Base-by-base conservation (phyloP, 2,888 invertebrate genomes). In the Marasmarcha lunaedactyla region DNA sequence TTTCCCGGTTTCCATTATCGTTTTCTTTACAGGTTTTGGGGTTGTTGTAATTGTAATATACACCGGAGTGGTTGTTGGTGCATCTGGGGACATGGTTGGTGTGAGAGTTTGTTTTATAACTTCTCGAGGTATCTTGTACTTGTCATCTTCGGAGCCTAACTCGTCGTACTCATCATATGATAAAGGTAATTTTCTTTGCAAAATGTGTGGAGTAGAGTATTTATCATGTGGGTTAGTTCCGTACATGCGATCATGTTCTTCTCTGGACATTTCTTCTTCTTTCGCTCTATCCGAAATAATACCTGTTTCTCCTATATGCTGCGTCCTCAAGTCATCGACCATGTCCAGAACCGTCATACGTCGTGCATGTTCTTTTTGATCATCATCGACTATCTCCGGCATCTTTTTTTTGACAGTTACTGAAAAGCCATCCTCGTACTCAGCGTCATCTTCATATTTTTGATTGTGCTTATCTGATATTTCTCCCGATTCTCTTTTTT, bases 241-340 rank as follows among this genome's bases (percentile, higher is more conserved):
- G 14, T 43, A 46, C 35, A 52, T 42, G 44, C 63, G 61, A 44
- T 70, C 69, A 4, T 54, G 57, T 43, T 73, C 65, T 49, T 79
- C 71, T 52, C 63, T 56, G n/a, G 57, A 56, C 38, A 71, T 54
- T 50, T 74, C 74, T 48, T 81, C 79, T 53, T 73, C 73, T 51
- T 71, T 76, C 0, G 58, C 47, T 51, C 65, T 74, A 42, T 79
- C 74, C 9, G 68, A 62, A 50, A 79, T 66, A 1, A 49, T 46
- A 48, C 61, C 62, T 46, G 78, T 77, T 54, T 83, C 81, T 46
- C 61, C 49, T 10, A 63, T 69, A 42, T 83, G 83, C 12, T 76
- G 60, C 42, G 60, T 54, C 56, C 79, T 83, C 10, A 83, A 49
- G 33, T 72, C 70, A 41, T 83, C 81, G 3, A 83, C 78, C 40